A percentile compares a stretch with the other conserved stretches of the same genome.
phyloP scores from a whole-genome alignment of 2,113 vertebrate species.

The Benitochromis conjunctus region DNA sequence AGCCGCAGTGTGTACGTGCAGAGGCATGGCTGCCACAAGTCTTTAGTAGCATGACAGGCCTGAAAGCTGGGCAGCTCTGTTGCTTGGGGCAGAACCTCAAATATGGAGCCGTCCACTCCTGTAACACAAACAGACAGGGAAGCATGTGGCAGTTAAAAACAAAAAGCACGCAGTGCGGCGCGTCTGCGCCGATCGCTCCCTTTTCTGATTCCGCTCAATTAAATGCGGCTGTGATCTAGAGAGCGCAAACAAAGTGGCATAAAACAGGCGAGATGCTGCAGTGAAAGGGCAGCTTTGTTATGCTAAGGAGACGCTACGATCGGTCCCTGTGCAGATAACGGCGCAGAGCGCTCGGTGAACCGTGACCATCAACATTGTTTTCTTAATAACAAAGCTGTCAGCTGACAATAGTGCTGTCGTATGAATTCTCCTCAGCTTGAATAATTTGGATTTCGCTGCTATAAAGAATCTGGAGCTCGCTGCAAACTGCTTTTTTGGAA shows the following conservation, averaged over 20 bases:
- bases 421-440: conserved; percentile 43
- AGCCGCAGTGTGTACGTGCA: conserved; percentile 87
- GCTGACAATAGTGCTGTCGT: conserved; percentile 38
- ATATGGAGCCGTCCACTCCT: conserved; percentile 89
- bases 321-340: conserved; percentile 49
- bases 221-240: neutral
- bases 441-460: conserved; percentile 14
- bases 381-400: conserved; percentile 47
- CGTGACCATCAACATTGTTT: conserved; percentile 62
- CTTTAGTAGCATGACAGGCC: conserved; percentile 75
- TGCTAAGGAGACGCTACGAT: conserved; percentile 55
- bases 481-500: neutral
- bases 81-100: conserved; percentile 80
- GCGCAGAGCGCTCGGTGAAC: conserved; percentile 28
- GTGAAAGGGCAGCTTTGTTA: conserved; percentile 58
- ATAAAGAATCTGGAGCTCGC: conserved; percentile 1
- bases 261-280: conserved; percentile 3
- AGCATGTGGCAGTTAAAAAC: conserved; percentile 3
- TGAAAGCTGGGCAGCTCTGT: conserved; percentile 69
- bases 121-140: neutral
- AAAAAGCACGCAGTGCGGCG: neutral
- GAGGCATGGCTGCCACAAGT: conserved; percentile 83
- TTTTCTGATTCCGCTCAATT: conserved; percentile 17
- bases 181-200: neutral
- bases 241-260: conserved; percentile 13